Conservation (phyloP, 92 coral and sea anemone species). For the Chrysogorgia sp. region DNA sequence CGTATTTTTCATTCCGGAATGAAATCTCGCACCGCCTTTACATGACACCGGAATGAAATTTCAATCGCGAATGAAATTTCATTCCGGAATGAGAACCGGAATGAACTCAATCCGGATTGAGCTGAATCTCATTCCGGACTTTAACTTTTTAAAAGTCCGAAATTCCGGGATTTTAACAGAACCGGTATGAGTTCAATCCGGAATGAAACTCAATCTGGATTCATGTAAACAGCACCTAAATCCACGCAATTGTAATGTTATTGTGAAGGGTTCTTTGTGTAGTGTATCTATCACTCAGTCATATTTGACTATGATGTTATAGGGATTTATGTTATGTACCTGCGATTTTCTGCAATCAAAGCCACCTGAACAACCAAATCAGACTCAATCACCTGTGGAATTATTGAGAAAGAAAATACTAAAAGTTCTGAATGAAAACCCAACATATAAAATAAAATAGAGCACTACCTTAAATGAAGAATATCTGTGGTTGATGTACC, state of each 20-base stretch:
- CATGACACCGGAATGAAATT: too few species aligned
- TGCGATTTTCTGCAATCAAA: conserved; percentile 88
- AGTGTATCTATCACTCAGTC: not conserved
- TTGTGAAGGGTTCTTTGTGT: not conserved
- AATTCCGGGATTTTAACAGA: too few species aligned
- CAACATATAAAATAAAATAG: not conserved
- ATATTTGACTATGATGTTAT: not conserved
- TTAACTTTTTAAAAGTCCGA: too few species aligned
- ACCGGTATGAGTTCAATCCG: not conserved
- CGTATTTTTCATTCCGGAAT: too few species aligned
- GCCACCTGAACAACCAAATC: conserved; percentile 96
- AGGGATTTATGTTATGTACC: conserved; percentile 53
- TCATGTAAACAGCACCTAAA: too few species aligned
- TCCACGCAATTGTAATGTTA: not conserved
- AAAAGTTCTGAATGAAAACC: not conserved
- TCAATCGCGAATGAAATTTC: too few species aligned
- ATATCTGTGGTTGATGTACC: conserved; percentile 86
- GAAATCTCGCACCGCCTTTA: too few species aligned
- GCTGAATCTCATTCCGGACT: too few species aligned
- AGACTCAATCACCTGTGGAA: conserved; percentile 73
- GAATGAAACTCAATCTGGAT: not conserved
- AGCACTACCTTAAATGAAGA: conserved; percentile 77
- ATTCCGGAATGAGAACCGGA: too few species aligned
- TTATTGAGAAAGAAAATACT: not conserved
- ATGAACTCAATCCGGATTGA: too few species aligned